phyloP scores from a whole-genome alignment of 37 sponge, comb jelly and placozoan species.

The Spongia lamella region DNA sequence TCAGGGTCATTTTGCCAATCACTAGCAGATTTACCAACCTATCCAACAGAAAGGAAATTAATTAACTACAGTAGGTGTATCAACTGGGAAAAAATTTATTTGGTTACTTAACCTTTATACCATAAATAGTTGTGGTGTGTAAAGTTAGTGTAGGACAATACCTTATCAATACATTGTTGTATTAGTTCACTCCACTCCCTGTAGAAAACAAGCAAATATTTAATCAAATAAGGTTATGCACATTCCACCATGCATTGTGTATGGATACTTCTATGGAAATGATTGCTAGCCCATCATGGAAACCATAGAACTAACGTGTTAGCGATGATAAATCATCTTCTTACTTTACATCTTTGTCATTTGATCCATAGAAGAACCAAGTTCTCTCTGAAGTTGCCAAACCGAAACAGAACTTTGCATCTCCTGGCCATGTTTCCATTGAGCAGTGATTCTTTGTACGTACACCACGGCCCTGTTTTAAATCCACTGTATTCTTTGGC shows the following conservation, averaged over 20 bases:
- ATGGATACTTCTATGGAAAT: too few relatives aligned
- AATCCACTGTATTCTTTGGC: conserved; percentile 53
- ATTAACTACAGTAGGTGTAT: too few relatives aligned
- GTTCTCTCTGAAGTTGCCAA: conserved; percentile 55
- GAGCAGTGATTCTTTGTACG: conserved; percentile 27
- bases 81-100: too few relatives aligned
- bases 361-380: conserved; percentile 57
- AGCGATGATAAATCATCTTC: neutral
- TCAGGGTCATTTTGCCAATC: conserved; percentile 49
- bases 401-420: conserved; percentile 52
- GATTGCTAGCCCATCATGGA: too few relatives aligned
- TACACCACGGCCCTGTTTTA: conserved; percentile 43
- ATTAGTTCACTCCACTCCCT: conserved; percentile 59
- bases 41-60: too few relatives aligned
- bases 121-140: too few relatives aligned
- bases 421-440: conserved; percentile 50
- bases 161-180: conserved; percentile 42
- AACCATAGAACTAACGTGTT: too few relatives aligned
- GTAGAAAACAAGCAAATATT: neutral
- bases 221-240: neutral
- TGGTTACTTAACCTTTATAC: too few relatives aligned
- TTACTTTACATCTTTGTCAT: conserved; percentile 31
- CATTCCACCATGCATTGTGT: too few relatives aligned
- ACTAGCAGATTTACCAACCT: conserved; percentile 54
- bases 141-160: too few relatives aligned